Percentiles rank a stretch among this genome's conserved stretches.
Evolutionary conservation across 2,113 vertebrate species (phyloP).

Genomic region (Python bivittatus): DNA sequence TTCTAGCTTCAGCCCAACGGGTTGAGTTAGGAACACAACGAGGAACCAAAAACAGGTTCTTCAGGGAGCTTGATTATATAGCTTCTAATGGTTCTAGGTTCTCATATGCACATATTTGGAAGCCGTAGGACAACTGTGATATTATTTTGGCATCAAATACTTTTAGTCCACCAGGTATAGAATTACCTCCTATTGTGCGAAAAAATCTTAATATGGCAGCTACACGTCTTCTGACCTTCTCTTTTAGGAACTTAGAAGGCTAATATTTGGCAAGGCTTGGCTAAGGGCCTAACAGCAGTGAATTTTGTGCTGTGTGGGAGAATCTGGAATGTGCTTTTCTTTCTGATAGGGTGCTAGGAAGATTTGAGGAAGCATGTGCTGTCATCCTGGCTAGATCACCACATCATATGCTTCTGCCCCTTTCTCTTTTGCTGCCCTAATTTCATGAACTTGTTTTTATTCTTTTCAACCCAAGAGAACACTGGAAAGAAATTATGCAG

Average conservation of each 20-base stretch:
- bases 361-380: not conserved
- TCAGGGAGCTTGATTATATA: not conserved
- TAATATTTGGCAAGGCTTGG: not conserved
- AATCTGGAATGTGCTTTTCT: not conserved
- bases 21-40: not conserved
- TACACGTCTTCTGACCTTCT: not conserved
- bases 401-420: not conserved
- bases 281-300: not conserved
- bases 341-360: not conserved
- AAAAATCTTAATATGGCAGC: not conserved
- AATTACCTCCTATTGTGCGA: not conserved
- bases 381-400: not conserved
- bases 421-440: not conserved
- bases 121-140: not conserved
- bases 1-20: not conserved
- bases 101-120: not conserved
- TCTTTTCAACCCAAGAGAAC: not conserved
- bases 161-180: not conserved
- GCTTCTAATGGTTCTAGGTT: not conserved
- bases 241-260: not conserved
- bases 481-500: not conserved
- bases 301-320: not conserved
- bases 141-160: not conserved
- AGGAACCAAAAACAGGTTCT: not conserved
- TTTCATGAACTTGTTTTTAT: not conserved